Base-by-base conservation (phyloP, 2,797 vertebrate species). In the Labroides dimidiatus region DNA sequence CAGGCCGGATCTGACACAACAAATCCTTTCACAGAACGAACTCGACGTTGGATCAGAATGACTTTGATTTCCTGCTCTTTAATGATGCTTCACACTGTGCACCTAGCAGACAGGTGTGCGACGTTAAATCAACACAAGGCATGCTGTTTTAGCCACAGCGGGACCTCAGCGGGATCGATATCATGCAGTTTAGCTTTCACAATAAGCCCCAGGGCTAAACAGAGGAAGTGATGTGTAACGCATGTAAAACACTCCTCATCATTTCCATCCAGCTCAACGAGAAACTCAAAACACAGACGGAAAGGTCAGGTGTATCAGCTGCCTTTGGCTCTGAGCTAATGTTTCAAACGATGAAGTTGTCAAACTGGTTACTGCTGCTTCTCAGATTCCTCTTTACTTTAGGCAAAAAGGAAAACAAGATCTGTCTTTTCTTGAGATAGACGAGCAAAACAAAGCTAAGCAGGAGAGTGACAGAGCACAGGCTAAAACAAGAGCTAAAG, bases 101-200 rank as follows among this genome's bases (percentile, higher is more conserved):
- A 64, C 53, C 68, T 64, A 54, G 53, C 62, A 53, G 63, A 60
- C 59, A 67, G 66, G 20, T 57, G 55, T 12, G 51, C 33, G 61
- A 69, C 36, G 20, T 72, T 69, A 69, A 64, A 71, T 36, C 77
- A 62, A 57, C 64, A 62, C 23, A 57, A 2, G 0, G 23, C 61
- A 17, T 47, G 52, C 56, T 54, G 74, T 16, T 42, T 21, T 17
- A 3, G 47, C 47, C 48, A 10, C 64, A 77, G 57, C 44, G 23
- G 14, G 61, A 48, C 55, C 15, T 36, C 65, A n/a, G 10, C 2
- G 0, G 27, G 62, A 72, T 82, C 74, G 8, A 83, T 71, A 57
- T 15, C 17, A 9, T n/a, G 41, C 45, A 21, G 50, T 68, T 54
- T 39, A 53, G 33, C 16, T 57, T 75, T 56, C 56, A 56, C 50